Percentiles rank a stretch among this genome's conserved stretches.
Conservation (phyloP, 2,888 invertebrate genomes). For the Torymus aiolomorphi region DNA sequence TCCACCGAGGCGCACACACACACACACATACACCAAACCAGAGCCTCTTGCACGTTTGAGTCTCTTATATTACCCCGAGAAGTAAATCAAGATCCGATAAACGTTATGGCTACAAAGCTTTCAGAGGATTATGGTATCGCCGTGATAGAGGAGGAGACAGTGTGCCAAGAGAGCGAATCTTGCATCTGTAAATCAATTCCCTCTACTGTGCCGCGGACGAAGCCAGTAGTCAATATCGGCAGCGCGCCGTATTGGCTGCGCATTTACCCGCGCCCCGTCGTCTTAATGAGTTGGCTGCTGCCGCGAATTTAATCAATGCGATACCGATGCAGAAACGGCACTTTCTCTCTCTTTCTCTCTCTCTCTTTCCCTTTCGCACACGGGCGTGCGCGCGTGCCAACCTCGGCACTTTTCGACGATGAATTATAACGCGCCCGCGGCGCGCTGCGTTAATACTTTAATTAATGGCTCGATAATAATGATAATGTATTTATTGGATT, state of each 20-base stretch:
- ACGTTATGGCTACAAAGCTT: constrained; percentile 56
- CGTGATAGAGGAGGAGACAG: too few species aligned
- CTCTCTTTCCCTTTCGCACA: neutral
- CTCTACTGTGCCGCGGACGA: constrained; percentile 9
- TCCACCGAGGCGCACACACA: neutral
- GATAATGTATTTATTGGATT: constrained; percentile 18
- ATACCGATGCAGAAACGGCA: neutral
- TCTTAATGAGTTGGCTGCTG: constrained; percentile 27
- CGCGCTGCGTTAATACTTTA: neutral
- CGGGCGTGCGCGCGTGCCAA: constrained; percentile 1
- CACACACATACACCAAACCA: neutral
- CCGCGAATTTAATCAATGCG: constrained; percentile 33
- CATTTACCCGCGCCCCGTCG: constrained; percentile 7
- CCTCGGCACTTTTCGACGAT: neutral
- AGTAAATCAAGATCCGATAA: constrained; percentile 58
- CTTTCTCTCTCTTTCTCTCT: too few species aligned
- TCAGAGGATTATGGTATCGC: constrained; percentile 53
- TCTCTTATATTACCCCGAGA: constrained; percentile 54
- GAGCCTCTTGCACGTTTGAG: neutral
- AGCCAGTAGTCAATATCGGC: constrained; percentile 40
- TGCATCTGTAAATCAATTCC: constrained; percentile 53
- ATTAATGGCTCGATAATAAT: constrained; percentile 4
- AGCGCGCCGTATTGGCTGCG: neutral
- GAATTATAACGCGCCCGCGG: neutral
- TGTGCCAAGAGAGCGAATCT: neutral